These are phyloP conservation scores for Agriopis aurantiaria DNA, from an alignment of 2,888 invertebrate species.

Conservation along the genomic window DNA sequence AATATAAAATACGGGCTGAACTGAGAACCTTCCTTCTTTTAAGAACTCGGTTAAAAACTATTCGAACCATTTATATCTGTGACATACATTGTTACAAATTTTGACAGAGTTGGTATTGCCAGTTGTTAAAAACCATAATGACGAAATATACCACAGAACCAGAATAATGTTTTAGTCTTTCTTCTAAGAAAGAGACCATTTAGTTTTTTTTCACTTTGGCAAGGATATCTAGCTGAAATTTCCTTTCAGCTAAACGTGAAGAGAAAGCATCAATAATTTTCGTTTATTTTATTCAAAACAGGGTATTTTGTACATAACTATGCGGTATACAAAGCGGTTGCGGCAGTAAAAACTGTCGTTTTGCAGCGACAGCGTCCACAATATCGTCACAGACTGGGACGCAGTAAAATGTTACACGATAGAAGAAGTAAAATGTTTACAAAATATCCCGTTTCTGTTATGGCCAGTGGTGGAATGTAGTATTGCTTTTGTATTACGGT, in stretches of 20 bases:
- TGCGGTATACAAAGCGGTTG: constrained; percentile 61
- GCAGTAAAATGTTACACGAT: constrained; percentile 76
- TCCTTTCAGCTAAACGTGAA: constrained; percentile 21
- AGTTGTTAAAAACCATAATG: no score
- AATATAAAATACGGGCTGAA: no score
- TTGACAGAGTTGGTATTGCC: no score
- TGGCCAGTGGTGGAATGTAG: constrained; percentile 66
- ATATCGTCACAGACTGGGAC: constrained; percentile 81
- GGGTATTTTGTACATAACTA: constrained; percentile 38
- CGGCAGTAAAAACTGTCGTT: constrained; percentile 81
- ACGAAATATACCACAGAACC: no score
- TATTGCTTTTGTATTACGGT: constrained; percentile 78
- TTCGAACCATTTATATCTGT: no score
- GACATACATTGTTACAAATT: no score
- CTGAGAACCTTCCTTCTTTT: no score
- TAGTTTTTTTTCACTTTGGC: no score
- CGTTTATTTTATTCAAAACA: constrained; percentile 39
- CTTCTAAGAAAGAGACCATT: no score
- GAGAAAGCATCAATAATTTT: constrained; percentile 35
- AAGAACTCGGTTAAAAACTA: no score
- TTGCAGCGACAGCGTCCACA: constrained; percentile 78
- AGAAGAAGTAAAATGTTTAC: constrained; percentile 79
- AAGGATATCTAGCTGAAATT: constrained; percentile 4
- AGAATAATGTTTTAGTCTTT: no score
- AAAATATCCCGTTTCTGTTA: constrained; percentile 80